These are phyloP conservation scores for Tetragonisca angustula DNA, from an alignment of 2,888 invertebrate species.

Conservation along the genomic window DNA sequence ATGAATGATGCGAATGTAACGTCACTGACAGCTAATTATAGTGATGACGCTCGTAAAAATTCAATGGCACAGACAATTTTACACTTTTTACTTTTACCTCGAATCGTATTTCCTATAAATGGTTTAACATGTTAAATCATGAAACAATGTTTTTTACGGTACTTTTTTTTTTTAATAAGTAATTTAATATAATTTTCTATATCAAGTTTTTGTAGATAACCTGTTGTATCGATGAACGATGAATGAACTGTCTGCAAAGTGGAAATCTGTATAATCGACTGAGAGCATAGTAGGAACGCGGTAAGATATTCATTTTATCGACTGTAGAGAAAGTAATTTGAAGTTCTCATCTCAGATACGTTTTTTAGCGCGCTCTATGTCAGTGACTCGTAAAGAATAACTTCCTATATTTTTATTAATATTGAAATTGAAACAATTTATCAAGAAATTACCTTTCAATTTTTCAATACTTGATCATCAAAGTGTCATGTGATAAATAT, in stretches of 20 bases:
- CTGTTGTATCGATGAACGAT: not conserved
- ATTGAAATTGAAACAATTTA: not conserved
- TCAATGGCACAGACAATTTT: not conserved
- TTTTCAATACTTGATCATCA: too few species aligned
- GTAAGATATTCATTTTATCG: not conserved
- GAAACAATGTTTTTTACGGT: not conserved
- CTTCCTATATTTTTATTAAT: not conserved
- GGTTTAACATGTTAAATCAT: not conserved
- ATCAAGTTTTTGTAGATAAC: not conserved
- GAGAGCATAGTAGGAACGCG: not conserved
- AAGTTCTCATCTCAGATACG: not conserved
- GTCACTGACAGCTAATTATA: constrained; percentile 28
- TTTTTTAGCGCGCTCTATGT: constrained; percentile 28
- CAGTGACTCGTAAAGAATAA: not conserved
- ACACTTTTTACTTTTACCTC: too few species aligned
- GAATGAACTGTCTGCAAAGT: not conserved
- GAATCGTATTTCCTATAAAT: not conserved
- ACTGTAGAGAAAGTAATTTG: not conserved
- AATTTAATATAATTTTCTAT: not conserved
- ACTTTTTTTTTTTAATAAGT: not conserved
- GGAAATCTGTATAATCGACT: not conserved
- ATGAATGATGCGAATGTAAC: not conserved
- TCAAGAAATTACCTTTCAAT: not conserved
- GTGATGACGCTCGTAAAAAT: not conserved
- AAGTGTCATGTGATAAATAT: not conserved